These are phyloP conservation scores for Nettapus auritus DNA, from an alignment of 2,113 vertebrate species.

Conservation along the genomic window DNA sequence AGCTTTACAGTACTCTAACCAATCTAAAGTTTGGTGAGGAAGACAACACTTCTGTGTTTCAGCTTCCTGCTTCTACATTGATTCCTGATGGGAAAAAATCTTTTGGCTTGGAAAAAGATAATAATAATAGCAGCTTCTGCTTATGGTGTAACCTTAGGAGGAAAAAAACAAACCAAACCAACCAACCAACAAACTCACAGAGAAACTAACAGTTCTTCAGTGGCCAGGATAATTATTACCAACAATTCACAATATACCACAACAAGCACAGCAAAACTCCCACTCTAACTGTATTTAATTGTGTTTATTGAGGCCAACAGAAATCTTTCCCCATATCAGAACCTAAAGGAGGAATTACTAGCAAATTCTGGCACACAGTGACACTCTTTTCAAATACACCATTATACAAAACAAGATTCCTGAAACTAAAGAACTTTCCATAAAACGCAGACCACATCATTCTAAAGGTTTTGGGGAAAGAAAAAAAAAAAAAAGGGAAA, in stretches of 20 bases:
- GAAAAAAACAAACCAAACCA: not conserved
- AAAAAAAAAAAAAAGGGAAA: not conserved
- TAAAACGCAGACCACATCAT: conserved; percentile 24
- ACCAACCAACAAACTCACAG: not conserved
- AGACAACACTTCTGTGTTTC: not conserved
- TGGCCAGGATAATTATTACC: conserved; percentile 25
- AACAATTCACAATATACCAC: conserved; percentile 40
- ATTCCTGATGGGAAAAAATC: not conserved
- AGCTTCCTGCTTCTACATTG: not conserved
- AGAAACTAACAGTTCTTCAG: conserved; percentile 11
- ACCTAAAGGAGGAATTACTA: not conserved
- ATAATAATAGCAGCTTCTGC: conserved; percentile 24
- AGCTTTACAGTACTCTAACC: not conserved
- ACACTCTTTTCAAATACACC: conserved; percentile 7
- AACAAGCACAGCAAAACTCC: conserved; percentile 41
- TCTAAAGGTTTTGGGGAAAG: not conserved
- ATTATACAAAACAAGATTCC: not conserved
- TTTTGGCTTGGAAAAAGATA: not conserved
- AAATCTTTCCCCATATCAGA: conserved; percentile 32
- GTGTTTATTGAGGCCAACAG: conserved; percentile 36
- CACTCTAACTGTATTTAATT: conserved; percentile 29
- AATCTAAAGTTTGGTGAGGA: not conserved
- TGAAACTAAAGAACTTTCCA: conserved; percentile 24
- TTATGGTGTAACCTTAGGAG: not conserved
- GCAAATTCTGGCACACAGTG: conserved; percentile 8